Evolutionary conservation across 2,113 vertebrate genomes (phyloP), one percentile per base, ranked within the genome.

Genomic region (Forbesichthys papilliferus): DNA sequence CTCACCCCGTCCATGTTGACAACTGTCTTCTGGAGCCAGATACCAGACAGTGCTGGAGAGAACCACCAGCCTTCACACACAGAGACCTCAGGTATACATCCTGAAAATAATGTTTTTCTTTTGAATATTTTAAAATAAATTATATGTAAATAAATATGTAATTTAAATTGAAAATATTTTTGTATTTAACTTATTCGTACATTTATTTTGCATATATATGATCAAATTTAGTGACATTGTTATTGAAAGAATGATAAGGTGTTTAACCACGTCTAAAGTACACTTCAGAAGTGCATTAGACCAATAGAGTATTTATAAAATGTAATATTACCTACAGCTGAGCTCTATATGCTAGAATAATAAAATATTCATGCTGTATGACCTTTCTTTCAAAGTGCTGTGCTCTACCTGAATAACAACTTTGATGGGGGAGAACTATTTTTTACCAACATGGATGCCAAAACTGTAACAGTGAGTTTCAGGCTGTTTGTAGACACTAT

Each of bases 11-110:
- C 20, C 97, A 99, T 0, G 96, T 95, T 48, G 96, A 99, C 89
- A 99, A 98, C 84, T 99, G 97, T 73, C 90, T 98, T 52, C 92
- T 99, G 80, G 97, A 99, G 84, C 95, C 96, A 0, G 96, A 98
- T 48, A 95, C 94, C 0, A 94, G 94, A 1, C 93, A 95, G 47
- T 98, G 97, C 78, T 99, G 96, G 96, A 95, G 72, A 73, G 97
- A 99, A 51, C 93, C 95, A 0, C 97, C 97, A 9, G 97, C 97
- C 3, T 98, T 97, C 4, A 91, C 93, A 52, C 95, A 96, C 87
- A 92, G 97, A 80, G 97, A 99, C 87, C 96, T 96, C 74, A 98
- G 97, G 96, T 98, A 77, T 67, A 11, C 27, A 55, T 27, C 27
- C 48, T 42, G 58, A 9, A 3, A 48, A 46, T 27, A 63, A 10